Conservation (phyloP, 2,113 vertebrate species). For the Scomber scombrus region DNA sequence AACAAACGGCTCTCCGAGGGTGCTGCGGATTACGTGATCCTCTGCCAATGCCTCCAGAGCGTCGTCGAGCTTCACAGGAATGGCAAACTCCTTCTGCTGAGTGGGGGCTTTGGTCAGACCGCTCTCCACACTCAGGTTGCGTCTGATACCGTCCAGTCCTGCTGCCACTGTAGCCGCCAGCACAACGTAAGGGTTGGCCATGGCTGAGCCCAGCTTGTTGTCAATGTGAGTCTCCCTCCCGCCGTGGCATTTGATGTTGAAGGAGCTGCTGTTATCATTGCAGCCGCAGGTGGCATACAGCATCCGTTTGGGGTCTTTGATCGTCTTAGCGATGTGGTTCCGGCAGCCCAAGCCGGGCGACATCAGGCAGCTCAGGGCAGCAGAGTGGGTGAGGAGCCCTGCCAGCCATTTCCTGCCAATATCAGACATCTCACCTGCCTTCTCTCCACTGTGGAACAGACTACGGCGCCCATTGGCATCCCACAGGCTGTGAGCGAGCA, state of each 20-base stretch:
- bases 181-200: conserved; percentile 94
- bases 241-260: conserved; percentile 91
- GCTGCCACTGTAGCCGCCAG: conserved; percentile 92
- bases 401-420: conserved; percentile 91
- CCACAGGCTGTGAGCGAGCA: conserved; percentile 93
- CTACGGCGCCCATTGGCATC: conserved; percentile 86
- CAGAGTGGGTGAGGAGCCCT: conserved; percentile 90
- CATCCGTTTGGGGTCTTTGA: conserved; percentile 86
- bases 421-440: conserved; percentile 83
- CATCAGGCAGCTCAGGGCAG: conserved; percentile 93
- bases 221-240: conserved; percentile 89
- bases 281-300: conserved; percentile 88
- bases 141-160: conserved; percentile 91
- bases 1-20: conserved; percentile 91
- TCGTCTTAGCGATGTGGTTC: conserved; percentile 86
- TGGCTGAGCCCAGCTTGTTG: conserved; percentile 92
- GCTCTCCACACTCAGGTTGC: conserved; percentile 77
- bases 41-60: conserved; percentile 88
- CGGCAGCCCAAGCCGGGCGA: conserved; percentile 89
- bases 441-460: conserved; percentile 85
- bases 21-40: conserved; percentile 86
- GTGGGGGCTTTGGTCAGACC: conserved; percentile 72
- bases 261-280: conserved; percentile 92
- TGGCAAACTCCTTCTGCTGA: conserved; percentile 74
- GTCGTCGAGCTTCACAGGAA: conserved; percentile 92